Conservation (phyloP, 37 sponge, comb jelly and placozoan genomes). For the Chondrilla cf. caribensis region DNA sequence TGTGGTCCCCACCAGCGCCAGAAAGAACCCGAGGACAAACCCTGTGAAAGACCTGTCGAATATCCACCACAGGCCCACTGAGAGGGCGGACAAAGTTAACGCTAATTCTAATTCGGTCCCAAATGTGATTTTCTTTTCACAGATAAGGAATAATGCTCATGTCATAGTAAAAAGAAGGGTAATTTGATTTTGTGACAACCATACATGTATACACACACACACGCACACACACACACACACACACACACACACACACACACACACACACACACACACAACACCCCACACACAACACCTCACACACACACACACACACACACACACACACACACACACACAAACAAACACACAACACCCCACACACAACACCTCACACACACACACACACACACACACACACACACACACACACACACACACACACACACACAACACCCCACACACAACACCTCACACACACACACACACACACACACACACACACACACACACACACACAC, state of each 20-base stretch:
- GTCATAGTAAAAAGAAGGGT: too few species aligned
- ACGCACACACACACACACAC: conserved; percentile 6
- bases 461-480: background rate
- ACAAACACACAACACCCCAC: too few species aligned
- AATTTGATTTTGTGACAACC: background rate
- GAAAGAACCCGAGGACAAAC: conserved; percentile 62
- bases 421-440: background rate
- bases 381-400: conserved; percentile 5
- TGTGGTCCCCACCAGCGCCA: conserved; percentile 53
- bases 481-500: conserved; percentile 1
- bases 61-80: conserved; percentile 95
- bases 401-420: background rate
- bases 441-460: background rate
- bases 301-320: background rate
- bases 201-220: background rate
- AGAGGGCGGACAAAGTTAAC: conserved; percentile 76
- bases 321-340: background rate
- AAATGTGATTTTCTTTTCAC: conserved; percentile 78
- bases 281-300: too few species aligned
- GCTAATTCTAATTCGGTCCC: conserved; percentile 71
- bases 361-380: too few species aligned
- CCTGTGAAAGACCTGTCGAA: conserved; percentile 88
- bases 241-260: background rate
- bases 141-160: background rate
- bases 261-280: background rate